Evolutionary conservation across 2,888 invertebrate species (phyloP).

Genomic region (Spodoptera picta): DNA sequence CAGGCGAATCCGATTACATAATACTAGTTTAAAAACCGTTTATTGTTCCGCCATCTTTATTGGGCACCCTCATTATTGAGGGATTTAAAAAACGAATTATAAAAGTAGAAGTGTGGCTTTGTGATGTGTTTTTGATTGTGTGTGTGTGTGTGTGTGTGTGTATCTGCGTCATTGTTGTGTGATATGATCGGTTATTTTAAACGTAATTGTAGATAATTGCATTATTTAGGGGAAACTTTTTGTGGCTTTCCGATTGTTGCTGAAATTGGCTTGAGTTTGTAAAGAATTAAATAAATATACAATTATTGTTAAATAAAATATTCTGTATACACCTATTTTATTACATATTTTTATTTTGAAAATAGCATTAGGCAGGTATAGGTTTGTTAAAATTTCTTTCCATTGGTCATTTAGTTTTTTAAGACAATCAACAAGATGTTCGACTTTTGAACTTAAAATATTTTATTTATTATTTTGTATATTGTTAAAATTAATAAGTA

Average conservation of each 20-base stretch:
- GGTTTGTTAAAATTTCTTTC: too few relatives aligned
- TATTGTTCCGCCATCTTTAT: slow-evolving; percentile 59
- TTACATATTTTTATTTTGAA: too few relatives aligned
- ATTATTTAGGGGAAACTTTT: slow-evolving; percentile 21
- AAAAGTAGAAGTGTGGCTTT: slow-evolving; percentile 46
- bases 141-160: slow-evolving; percentile 15
- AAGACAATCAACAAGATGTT: too few relatives aligned
- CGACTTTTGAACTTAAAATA: too few relatives aligned
- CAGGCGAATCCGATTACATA: slow-evolving; percentile 35
- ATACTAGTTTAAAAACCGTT: slow-evolving; percentile 54
- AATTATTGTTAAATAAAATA: too few relatives aligned
- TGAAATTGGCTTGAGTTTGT: slow-evolving; percentile 18
- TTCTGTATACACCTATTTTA: too few relatives aligned
- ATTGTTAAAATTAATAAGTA: too few relatives aligned
- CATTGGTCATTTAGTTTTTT: too few relatives aligned
- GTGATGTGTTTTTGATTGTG: slow-evolving; percentile 45
- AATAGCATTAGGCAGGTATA: too few relatives aligned
- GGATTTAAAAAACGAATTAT: slow-evolving; percentile 46
- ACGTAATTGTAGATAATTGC: slow-evolving; percentile 39
- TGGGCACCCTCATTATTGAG: slow-evolving; percentile 38
- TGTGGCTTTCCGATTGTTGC: slow-evolving; percentile 8
- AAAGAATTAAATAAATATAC: slow-evolving; percentile 1
- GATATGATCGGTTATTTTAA: slow-evolving; percentile 43
- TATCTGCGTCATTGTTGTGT: slow-evolving; percentile 9
- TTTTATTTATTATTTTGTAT: too few relatives aligned